Conservation (phyloP, 2,888 invertebrate species). For the Eremobia ochroleuca region DNA sequence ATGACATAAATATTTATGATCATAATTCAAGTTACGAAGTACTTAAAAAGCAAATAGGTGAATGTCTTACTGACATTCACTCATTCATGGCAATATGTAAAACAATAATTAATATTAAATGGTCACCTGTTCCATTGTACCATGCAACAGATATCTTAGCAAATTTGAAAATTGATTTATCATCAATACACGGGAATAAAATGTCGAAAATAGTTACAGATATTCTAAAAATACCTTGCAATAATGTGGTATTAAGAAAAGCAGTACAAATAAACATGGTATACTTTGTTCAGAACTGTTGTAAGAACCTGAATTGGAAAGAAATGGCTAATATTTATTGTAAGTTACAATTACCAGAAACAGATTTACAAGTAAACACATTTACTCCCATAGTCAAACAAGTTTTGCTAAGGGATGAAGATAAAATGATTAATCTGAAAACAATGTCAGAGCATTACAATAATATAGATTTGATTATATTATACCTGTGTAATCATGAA, state of each 20-base stretch:
- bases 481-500: conserved; percentile 74
- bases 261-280: conserved; percentile 79
- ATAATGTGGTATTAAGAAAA: conserved; percentile 81
- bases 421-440: conserved; percentile 70
- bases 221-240: conserved; percentile 82
- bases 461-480: conserved; percentile 77
- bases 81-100: conserved; percentile 75
- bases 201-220: conserved; percentile 69
- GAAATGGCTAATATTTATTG: conserved; percentile 74
- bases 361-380: conserved; percentile 63
- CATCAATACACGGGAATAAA: conserved; percentile 43
- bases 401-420: conserved; percentile 64
- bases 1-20: conserved; percentile 84
- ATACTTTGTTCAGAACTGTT: conserved; percentile 77
- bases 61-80: conserved; percentile 67
- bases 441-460: conserved; percentile 67
- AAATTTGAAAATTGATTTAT: conserved; percentile 61
- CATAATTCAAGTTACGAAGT: conserved; percentile 66
- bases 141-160: conserved; percentile 78
- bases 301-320: conserved; percentile 74
- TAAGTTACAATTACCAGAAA: conserved; percentile 71
- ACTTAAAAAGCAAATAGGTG: conserved; percentile 71
- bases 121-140: conserved; percentile 85
- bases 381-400: conserved; percentile 66
- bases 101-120: conserved; percentile 79